A percentile compares a stretch with the other conserved stretches of the same genome.
Evolutionary conservation across 2,888 invertebrate species (phyloP).

Genomic region (Plagodis dolabraria): DNA sequence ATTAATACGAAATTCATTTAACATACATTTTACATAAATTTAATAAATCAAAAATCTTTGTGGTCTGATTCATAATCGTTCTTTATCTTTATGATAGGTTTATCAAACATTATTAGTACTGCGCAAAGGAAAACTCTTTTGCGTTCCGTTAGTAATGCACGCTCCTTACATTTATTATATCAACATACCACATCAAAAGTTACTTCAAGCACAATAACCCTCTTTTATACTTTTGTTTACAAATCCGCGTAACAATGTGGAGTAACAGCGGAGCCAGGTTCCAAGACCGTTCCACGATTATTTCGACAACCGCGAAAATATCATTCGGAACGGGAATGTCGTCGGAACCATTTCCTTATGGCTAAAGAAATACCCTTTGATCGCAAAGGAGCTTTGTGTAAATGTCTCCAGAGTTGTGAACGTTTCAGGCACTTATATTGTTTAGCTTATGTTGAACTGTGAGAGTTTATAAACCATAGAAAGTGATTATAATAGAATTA

Average conservation of each 20-base stretch:
- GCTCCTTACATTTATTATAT: conserved; percentile 24
- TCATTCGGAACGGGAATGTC: conserved; percentile 31
- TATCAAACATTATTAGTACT: no score
- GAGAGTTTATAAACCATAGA: no score
- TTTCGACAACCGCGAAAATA: conserved; percentile 35
- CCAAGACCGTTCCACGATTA: conserved; percentile 34
- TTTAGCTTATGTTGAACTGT: no score
- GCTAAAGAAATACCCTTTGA: conserved; percentile 32
- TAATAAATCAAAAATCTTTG: no score
- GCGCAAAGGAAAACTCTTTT: no score
- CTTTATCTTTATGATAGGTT: neutral
- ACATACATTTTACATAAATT: no score
- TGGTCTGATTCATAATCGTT: no score
- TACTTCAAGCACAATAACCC: conserved; percentile 29
- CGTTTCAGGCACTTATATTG: neutral
- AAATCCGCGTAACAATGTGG: conserved; percentile 33
- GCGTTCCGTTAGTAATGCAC: neutral
- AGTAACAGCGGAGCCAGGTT: conserved; percentile 25
- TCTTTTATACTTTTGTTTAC: conserved; percentile 35
- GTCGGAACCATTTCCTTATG: conserved; percentile 35
- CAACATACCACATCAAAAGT: conserved; percentile 32
- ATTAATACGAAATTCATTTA: no score
- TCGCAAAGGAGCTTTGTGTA: conserved; percentile 31
- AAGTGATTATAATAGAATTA: no score
- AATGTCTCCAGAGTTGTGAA: conserved; percentile 25